phyloP scores from a whole-genome alignment of 2,888 invertebrate species.

The Therioaphis trifolii region DNA sequence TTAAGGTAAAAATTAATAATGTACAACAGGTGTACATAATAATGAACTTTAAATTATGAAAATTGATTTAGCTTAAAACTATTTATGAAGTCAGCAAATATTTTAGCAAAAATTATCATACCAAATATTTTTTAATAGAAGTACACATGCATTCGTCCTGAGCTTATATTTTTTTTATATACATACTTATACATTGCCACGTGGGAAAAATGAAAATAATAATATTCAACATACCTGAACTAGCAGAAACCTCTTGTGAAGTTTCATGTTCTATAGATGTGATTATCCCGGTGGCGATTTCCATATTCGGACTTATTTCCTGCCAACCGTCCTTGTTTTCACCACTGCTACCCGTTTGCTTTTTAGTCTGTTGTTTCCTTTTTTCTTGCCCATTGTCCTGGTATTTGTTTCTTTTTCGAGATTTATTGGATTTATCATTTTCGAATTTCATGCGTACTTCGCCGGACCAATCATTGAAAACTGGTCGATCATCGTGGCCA shows the following conservation, averaged over 20 bases:
- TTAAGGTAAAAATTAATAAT: too few species aligned
- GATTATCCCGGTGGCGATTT: slow-evolving; percentile 42
- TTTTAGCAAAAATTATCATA: too few species aligned
- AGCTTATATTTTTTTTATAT: too few species aligned
- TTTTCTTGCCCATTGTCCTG: slow-evolving; percentile 38
- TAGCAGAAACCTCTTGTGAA: slow-evolving; percentile 36
- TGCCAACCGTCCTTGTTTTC: slow-evolving; percentile 46
- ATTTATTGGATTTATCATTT: neutral
- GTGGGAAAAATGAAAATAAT: too few species aligned
- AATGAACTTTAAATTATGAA: too few species aligned
- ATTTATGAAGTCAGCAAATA: too few species aligned
- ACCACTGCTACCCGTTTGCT: neutral
- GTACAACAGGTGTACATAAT: too few species aligned
- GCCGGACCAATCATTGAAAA: slow-evolving; percentile 37
- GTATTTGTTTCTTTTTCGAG: slow-evolving; percentile 37
- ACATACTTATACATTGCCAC: too few species aligned
- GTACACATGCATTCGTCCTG: too few species aligned
- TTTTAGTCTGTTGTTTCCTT: slow-evolving; percentile 22
- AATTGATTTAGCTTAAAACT: too few species aligned
- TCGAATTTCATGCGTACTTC: slow-evolving; percentile 45
- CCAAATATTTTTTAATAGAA: too few species aligned
- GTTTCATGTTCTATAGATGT: slow-evolving; percentile 42
- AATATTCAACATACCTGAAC: slow-evolving; percentile 38
- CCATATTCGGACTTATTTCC: slow-evolving; percentile 52
- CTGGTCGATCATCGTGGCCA: slow-evolving; percentile 25